These are phyloP conservation scores for Drosophila miranda DNA, from an alignment of 1,140 invertebrate species.

Conservation along the genomic window DNA sequence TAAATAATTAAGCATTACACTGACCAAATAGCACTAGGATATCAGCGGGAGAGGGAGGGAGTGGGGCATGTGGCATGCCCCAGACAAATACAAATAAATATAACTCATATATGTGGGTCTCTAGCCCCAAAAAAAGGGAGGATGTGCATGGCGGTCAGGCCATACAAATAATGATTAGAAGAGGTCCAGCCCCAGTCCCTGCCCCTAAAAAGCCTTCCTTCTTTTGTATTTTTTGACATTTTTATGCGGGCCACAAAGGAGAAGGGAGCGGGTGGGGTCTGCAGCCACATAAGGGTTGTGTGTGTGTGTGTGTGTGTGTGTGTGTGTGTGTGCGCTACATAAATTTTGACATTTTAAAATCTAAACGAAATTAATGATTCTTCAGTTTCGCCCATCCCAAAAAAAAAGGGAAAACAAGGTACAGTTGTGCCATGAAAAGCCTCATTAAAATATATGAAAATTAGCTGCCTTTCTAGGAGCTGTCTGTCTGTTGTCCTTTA, in stretches of 20 bases:
- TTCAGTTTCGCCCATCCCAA: slow-evolving; percentile 22
- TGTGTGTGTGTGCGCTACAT: slow-evolving; percentile 31
- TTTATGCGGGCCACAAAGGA: slow-evolving; percentile 75
- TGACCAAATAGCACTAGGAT: slow-evolving; percentile 70
- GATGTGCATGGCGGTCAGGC: slow-evolving; percentile 32
- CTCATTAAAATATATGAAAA: slow-evolving; percentile 32
- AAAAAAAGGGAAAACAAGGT: slow-evolving; percentile 16
- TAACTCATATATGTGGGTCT: slow-evolving; percentile 76
- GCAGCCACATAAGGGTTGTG: slow-evolving; percentile 42
- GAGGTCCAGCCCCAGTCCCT: slow-evolving; percentile 17
- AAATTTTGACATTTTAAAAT: slow-evolving; percentile 76
- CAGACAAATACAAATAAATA: slow-evolving; percentile 80
- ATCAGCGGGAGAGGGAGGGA: background rate
- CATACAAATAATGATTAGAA: slow-evolving; percentile 80
- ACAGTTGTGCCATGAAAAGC: slow-evolving; percentile 61
- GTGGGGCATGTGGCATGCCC: slow-evolving; percentile 23
- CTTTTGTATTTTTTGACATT: slow-evolving; percentile 79
- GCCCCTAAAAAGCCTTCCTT: background rate
- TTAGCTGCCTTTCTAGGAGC: slow-evolving; percentile 6
- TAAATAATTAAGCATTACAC: slow-evolving; percentile 81
- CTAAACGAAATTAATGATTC: slow-evolving; percentile 79
- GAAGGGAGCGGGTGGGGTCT: background rate
- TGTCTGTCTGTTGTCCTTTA: background rate
- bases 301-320: background rate
- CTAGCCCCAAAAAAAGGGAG: slow-evolving; percentile 18